Percentiles rank a stretch among this genome's conserved stretches.
Evolutionary conservation across 2,797 vertebrate genomes (phyloP).

Genomic region (Spheniscus humboldti): DNA sequence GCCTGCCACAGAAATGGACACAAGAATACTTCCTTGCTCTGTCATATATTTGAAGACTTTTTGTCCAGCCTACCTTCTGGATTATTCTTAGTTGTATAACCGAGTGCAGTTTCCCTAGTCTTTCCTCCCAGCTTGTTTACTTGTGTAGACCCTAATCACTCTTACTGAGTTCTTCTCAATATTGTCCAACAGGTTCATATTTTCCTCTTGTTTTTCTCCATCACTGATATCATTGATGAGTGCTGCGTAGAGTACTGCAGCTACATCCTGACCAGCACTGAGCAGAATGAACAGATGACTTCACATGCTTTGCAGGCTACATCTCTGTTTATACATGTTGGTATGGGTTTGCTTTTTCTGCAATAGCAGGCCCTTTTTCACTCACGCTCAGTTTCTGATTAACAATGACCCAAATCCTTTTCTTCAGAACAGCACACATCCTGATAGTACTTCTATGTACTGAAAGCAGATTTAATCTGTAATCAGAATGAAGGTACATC

Average conservation of each 20-base stretch:
- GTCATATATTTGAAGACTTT: not conserved
- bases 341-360: not conserved
- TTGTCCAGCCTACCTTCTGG: not conserved
- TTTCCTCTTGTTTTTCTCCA: not conserved
- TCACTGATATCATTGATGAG: not conserved
- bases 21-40: not conserved
- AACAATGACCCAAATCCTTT: not conserved
- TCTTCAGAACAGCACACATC: not conserved
- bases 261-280: not conserved
- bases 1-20: not conserved
- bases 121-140: not conserved
- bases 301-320: not conserved
- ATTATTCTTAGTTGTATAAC: not conserved
- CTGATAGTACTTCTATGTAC: not conserved
- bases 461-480: not conserved
- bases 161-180: not conserved
- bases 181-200: not conserved
- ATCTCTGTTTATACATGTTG: not conserved
- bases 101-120: not conserved
- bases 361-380: not conserved
- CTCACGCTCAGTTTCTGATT: not conserved
- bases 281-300: not conserved
- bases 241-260: not conserved
- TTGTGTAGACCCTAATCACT: not conserved
- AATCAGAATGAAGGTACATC: not conserved